phyloP scores from a whole-genome alignment of 2,888 invertebrate species.

The Cartodere bifasciata region DNA sequence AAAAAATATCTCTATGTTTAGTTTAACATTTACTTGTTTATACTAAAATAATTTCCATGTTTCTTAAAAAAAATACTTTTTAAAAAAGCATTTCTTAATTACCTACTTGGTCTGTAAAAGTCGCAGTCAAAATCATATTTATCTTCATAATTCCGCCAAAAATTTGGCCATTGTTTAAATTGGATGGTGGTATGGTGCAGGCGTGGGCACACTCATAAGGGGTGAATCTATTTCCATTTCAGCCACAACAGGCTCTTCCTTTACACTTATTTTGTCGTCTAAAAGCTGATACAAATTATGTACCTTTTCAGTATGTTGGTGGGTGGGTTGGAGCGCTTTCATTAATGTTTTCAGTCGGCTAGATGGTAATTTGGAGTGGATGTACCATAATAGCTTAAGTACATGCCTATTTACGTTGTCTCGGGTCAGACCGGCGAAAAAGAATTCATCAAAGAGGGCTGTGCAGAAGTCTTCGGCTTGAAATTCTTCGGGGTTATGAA shows the following conservation, averaged over 20 bases:
- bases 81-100: no score
- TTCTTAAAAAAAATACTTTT: no score
- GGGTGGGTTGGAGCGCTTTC: slow-evolving; percentile 63
- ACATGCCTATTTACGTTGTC: slow-evolving; percentile 90
- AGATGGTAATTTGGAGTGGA: slow-evolving; percentile 72
- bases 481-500: slow-evolving; percentile 86
- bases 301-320: slow-evolving; percentile 74
- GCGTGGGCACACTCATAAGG: slow-evolving; percentile 73
- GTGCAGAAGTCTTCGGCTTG: slow-evolving; percentile 90
- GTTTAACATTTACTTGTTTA: no score
- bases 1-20: no score
- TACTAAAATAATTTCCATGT: no score
- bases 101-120: no score
- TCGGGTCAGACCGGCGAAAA: slow-evolving; percentile 75
- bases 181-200: slow-evolving; percentile 55
- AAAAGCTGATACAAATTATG: slow-evolving; percentile 66
- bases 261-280: slow-evolving; percentile 64
- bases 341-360: slow-evolving; percentile 67
- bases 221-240: slow-evolving; percentile 64
- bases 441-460: slow-evolving; percentile 89
- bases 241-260: slow-evolving; percentile 47
- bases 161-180: no score
- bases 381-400: slow-evolving; percentile 81
- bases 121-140: no score
- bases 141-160: no score